A percentile compares a stretch with the other conserved stretches of the same genome.
Evolutionary conservation across 2,888 invertebrate species (phyloP).

Genomic region (Troides helena): DNA sequence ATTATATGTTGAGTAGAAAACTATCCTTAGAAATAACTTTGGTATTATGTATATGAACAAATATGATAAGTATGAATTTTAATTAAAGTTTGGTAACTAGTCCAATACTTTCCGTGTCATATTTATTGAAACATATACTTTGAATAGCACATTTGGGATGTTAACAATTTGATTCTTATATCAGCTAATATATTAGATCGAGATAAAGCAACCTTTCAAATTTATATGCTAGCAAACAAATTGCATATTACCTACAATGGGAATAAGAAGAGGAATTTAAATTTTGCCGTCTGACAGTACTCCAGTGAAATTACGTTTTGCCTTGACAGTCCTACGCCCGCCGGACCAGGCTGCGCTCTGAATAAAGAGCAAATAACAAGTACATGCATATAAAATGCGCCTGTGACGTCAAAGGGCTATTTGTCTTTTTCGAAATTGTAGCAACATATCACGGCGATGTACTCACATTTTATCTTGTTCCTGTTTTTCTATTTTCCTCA

Average conservation of each 20-base stretch:
- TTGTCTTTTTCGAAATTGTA: constrained; percentile 69
- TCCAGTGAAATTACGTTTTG: constrained; percentile 33
- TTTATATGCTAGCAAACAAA: constrained; percentile 20
- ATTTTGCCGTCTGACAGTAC: constrained; percentile 29
- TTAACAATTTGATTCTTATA: background rate
- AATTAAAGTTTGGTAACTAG: too few species aligned
- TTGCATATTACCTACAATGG: constrained; percentile 30
- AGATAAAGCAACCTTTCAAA: constrained; percentile 19
- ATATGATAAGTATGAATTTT: too few species aligned
- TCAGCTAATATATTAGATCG: constrained; percentile 8
- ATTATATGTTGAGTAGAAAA: too few species aligned
- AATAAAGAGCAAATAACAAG: constrained; percentile 35
- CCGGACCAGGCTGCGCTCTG: constrained; percentile 31
- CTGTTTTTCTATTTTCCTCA: constrained; percentile 74
- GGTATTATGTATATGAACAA: too few species aligned
- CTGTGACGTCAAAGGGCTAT: constrained; percentile 59
- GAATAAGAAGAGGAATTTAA: constrained; percentile 29
- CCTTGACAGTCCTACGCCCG: constrained; percentile 30
- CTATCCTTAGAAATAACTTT: too few species aligned
- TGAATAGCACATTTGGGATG: too few species aligned
- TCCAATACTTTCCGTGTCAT: too few species aligned
- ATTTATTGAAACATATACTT: too few species aligned
- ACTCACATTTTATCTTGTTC: constrained; percentile 70
- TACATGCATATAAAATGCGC: constrained; percentile 58
- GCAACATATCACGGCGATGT: constrained; percentile 69